Percentiles rank a stretch among this genome's conserved stretches.
Conservation (phyloP, 2,113 vertebrate genomes). For the Oreochromis spilurus region DNA sequence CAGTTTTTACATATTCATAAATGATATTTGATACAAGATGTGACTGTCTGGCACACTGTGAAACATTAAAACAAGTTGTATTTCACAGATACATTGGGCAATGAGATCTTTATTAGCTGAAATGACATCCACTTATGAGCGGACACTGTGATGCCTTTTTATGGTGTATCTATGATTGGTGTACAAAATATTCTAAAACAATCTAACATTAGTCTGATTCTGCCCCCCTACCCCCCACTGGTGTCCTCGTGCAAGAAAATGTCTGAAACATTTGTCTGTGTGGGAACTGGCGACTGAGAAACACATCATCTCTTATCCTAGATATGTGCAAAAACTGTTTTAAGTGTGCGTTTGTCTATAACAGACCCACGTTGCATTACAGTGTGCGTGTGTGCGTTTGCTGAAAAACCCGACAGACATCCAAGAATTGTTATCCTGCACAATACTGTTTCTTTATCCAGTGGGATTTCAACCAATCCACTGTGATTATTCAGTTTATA, state of each 20-base stretch:
- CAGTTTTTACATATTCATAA: background rate
- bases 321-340: background rate
- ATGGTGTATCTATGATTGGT: rapidly evolving
- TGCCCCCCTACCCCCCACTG: background rate
- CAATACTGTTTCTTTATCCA: background rate
- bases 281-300: background rate
- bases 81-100: background rate
- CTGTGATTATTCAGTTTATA: background rate
- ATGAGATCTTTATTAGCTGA: background rate
- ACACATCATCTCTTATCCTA: background rate
- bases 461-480: background rate
- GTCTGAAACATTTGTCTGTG: background rate
- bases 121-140: background rate
- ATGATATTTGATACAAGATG: background rate
- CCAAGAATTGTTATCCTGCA: background rate
- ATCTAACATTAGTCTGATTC: background rate
- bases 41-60: background rate
- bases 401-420: background rate
- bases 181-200: background rate
- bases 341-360: background rate
- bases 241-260: background rate
- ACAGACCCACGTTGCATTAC: background rate
- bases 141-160: background rate
- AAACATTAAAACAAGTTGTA: background rate
- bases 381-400: background rate